A percentile compares a stretch with the other conserved stretches of the same genome.
phyloP scores from a whole-genome alignment of 2,888 invertebrate species.

The Octonoba sinensis region DNA sequence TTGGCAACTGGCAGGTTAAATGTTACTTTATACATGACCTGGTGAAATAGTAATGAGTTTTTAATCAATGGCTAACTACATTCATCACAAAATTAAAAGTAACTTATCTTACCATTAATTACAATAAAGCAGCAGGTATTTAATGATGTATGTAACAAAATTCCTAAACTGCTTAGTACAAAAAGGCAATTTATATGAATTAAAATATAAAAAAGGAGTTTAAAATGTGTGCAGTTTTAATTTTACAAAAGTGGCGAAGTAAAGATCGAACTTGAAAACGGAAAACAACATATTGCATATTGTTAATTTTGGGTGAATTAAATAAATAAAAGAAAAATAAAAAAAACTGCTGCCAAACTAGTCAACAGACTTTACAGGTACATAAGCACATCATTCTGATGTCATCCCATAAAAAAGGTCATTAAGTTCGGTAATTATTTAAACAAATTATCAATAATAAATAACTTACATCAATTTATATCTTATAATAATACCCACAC shows the following conservation, averaged over 20 bases:
- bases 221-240: no score
- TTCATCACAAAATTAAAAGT: constrained; percentile 54
- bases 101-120: constrained; percentile 43
- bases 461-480: constrained; percentile 56
- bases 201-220: no score
- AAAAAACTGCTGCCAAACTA: constrained; percentile 58
- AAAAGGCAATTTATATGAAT: constrained; percentile 1
- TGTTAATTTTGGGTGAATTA: constrained; percentile 31
- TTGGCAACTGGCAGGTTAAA: constrained; percentile 41
- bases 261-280: no score
- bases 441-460: constrained; percentile 57
- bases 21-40: constrained; percentile 30
- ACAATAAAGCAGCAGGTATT: constrained; percentile 34
- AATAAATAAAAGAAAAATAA: constrained; percentile 11
- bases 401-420: constrained; percentile 38
- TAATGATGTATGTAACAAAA: constrained; percentile 32
- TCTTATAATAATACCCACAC: constrained; percentile 54
- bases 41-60: constrained; percentile 8
- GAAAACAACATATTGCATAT: constrained; percentile 18
- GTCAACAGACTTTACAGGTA: constrained; percentile 59
- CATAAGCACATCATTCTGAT: constrained; percentile 60
- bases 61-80: constrained; percentile 29
- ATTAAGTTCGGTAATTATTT: constrained; percentile 57
- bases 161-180: constrained; percentile 49
- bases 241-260: no score